A percentile compares a stretch with the other conserved stretches of the same genome.
Conservation (phyloP, 2,888 invertebrate species). For the Caenorhabditis sp. region DNA sequence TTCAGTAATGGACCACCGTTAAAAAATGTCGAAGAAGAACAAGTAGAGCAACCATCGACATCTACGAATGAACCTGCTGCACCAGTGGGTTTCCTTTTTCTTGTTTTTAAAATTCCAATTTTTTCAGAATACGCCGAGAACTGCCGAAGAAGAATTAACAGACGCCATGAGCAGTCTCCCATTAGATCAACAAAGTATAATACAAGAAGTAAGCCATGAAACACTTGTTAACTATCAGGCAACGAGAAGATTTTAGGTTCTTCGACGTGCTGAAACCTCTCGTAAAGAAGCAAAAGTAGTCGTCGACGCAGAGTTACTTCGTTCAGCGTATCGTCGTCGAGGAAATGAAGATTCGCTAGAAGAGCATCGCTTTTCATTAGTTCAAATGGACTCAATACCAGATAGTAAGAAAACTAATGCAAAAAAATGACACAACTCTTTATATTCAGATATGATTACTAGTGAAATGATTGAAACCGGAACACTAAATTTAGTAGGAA, state of each 20-base stretch:
- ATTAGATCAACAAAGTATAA: conserved; percentile 25
- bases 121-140: not conserved
- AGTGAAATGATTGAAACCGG: conserved; percentile 23
- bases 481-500: not conserved
- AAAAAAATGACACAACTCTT: too few relatives aligned
- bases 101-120: not conserved
- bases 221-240: too few relatives aligned
- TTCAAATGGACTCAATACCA: conserved; percentile 67
- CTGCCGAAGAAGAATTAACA: conserved; percentile 28
- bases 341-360: conserved; percentile 25
- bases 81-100: not conserved
- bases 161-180: conserved; percentile 36
- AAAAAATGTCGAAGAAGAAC: conserved; percentile 36
- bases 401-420: conserved; percentile 55
- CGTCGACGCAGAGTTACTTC: conserved; percentile 48
- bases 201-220: conserved; percentile 20
- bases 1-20: conserved; percentile 37
- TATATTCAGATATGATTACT: conserved; percentile 28
- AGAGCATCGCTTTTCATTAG: conserved; percentile 33
- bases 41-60: conserved; percentile 19
- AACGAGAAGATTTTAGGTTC: conserved; percentile 52
- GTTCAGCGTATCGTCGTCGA: conserved; percentile 21
- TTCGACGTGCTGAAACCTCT: conserved; percentile 58
- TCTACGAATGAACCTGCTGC: conserved; percentile 2
- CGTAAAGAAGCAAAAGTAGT: conserved; percentile 55